Conservation (phyloP, 1,140 invertebrate genomes). For the Aphelenchoides fujianensis region DNA sequence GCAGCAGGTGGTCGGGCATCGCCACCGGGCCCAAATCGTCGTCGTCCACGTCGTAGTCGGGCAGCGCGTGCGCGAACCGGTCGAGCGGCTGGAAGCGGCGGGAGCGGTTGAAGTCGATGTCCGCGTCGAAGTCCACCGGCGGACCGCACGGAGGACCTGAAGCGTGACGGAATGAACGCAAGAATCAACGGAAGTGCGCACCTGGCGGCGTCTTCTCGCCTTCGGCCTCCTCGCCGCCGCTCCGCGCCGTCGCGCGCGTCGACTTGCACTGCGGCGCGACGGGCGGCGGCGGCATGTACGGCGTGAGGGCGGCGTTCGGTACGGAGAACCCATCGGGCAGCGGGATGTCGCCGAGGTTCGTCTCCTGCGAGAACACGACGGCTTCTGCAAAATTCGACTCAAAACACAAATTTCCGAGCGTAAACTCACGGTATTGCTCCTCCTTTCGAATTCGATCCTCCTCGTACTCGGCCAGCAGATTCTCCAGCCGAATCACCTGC, state of each 20-base stretch:
- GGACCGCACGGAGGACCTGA: conserved; percentile 64
- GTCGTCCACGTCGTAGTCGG: conserved; percentile 25
- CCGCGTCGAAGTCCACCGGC: conserved; percentile 56
- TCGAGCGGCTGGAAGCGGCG: not conserved
- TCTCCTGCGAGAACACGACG: conserved; percentile 64
- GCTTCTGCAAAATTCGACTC: conserved; percentile 61
- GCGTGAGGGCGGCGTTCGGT: conserved; percentile 43
- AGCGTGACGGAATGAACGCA: conserved; percentile 18
- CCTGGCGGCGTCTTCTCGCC: conserved; percentile 42
- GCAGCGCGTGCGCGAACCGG: not conserved
- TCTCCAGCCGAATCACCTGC: conserved; percentile 39
- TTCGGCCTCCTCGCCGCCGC: conserved; percentile 10
- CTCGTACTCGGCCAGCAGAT: conserved; percentile 46
- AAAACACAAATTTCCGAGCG: conserved; percentile 13
- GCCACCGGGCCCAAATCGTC: conserved; percentile 37
- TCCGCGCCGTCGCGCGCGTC: conserved; percentile 32
- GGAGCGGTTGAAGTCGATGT: conserved; percentile 36
- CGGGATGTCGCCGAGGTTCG: conserved; percentile 65
- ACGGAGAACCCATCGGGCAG: conserved; percentile 59
- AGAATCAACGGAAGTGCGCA: too few species aligned
- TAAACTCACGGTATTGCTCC: conserved; percentile 40
- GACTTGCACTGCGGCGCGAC: conserved; percentile 34
- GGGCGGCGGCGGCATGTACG: conserved; percentile 27
- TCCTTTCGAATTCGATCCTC: conserved; percentile 41
- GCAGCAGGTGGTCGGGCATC: conserved; percentile 24